These are phyloP conservation scores for Leptodirus hochenwartii DNA, from an alignment of 2,888 invertebrate species.

Conservation along the genomic window DNA sequence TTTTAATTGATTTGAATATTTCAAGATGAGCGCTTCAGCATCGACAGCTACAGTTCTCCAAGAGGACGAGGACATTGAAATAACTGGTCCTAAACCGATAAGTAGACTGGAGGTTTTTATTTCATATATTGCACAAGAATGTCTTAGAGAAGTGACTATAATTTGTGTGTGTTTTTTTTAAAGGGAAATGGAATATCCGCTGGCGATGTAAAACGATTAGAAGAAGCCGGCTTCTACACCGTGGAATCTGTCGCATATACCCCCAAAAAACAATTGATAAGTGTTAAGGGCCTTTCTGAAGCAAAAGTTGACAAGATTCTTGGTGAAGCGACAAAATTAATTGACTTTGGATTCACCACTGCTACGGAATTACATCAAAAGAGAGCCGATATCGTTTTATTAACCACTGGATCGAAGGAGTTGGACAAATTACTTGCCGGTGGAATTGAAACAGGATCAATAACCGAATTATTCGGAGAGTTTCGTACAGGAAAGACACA, in stretches of 20 bases:
- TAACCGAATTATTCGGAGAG: conserved; percentile 97
- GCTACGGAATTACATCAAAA: conserved; percentile 93
- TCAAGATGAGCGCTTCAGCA: too few species aligned
- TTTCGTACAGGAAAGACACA: conserved; percentile 97
- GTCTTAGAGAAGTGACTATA: too few species aligned
- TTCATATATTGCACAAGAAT: too few species aligned
- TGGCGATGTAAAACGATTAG: conserved; percentile 81
- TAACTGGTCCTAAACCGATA: too few species aligned
- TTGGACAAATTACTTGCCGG: conserved; percentile 84
- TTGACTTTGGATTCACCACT: conserved; percentile 96
- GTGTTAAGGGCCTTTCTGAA: conserved; percentile 92
- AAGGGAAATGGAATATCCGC: conserved; percentile 83
- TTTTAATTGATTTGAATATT: too few species aligned
- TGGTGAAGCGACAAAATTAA: conserved; percentile 77
- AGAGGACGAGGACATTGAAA: too few species aligned
- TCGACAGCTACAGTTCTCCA: too few species aligned
- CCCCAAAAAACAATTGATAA: conserved; percentile 74
- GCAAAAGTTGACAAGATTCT: conserved; percentile 92
- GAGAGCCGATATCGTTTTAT: conserved; percentile 83
- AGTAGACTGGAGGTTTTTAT: too few species aligned
- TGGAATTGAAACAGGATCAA: conserved; percentile 95
- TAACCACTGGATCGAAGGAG: conserved; percentile 91
- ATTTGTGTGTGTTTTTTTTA: too few species aligned
- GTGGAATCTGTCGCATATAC: conserved; percentile 91
- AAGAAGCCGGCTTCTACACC: conserved; percentile 86